These are phyloP conservation scores for Euleptes europaea DNA, from an alignment of 2,113 vertebrate species.

Conservation along the genomic window DNA sequence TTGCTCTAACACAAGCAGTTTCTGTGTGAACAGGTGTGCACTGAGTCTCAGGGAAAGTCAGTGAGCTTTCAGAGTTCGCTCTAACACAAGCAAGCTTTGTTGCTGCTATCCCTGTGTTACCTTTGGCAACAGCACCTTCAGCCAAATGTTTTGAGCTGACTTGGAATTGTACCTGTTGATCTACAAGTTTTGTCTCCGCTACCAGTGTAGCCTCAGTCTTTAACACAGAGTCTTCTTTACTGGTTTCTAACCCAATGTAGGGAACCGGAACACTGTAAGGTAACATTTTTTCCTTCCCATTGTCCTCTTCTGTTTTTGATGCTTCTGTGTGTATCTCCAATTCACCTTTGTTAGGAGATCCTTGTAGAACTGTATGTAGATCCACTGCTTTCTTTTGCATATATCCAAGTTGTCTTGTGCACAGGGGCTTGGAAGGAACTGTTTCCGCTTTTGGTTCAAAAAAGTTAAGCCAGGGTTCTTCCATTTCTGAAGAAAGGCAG, in stretches of 20 bases:
- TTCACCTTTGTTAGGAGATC: slow-evolving; percentile 3
- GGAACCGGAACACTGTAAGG: slow-evolving; percentile 13
- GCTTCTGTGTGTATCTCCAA: background rate
- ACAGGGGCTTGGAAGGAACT: background rate
- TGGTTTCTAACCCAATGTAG: background rate
- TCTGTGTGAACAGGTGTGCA: slow-evolving; percentile 8
- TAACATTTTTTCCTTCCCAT: slow-evolving; percentile 16
- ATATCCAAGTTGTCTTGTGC: background rate
- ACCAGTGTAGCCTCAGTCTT: background rate
- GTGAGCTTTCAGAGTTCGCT: slow-evolving; percentile 64
- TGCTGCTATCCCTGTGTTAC: background rate
- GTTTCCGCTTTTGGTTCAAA: slow-evolving; percentile 16
- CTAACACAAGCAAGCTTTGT: slow-evolving; percentile 42
- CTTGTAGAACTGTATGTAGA: slow-evolving; percentile 29
- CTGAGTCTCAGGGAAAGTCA: slow-evolving; percentile 37
- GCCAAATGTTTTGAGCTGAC: background rate
- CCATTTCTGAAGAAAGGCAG: slow-evolving; percentile 25
- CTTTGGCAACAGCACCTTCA: background rate
- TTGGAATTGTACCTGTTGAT: background rate
- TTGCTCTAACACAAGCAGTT: slow-evolving; percentile 61
- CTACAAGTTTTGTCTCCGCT: slow-evolving; percentile 29
- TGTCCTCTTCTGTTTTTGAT: background rate
- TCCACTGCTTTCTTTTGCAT: slow-evolving; percentile 8
- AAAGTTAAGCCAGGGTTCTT: background rate
- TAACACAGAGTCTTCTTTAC: background rate